Evolutionary conservation across 2,888 invertebrate genomes (phyloP).

Genomic region (Amphimallon solstitiale): DNA sequence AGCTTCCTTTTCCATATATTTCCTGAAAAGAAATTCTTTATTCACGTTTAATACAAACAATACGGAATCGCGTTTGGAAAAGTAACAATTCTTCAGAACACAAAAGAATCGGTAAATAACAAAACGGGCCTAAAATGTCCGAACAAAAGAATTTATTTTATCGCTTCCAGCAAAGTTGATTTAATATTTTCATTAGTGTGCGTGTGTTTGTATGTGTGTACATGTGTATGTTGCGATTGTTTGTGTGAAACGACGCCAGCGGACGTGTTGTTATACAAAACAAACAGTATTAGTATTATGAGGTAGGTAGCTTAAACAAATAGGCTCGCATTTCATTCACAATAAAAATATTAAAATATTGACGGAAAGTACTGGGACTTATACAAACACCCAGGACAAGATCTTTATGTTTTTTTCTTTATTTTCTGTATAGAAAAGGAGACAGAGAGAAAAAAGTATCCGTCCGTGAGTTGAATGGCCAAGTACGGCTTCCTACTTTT

Average conservation of each 20-base stretch:
- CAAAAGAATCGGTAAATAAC: constrained; percentile 4
- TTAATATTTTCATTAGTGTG: constrained; percentile 1
- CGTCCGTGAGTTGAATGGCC: constrained; percentile 12
- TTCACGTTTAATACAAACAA: too few species aligned
- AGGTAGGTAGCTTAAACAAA: constrained; percentile 8
- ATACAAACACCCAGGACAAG: background rate
- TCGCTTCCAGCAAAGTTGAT: background rate
- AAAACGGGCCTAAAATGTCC: background rate
- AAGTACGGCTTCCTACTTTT: constrained; percentile 7
- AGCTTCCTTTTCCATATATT: too few species aligned
- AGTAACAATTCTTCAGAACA: constrained; percentile 1
- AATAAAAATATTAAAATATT: constrained; percentile 28
- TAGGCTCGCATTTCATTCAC: background rate
- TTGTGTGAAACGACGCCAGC: too few species aligned
- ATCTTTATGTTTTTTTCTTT: background rate
- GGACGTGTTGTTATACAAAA: background rate
- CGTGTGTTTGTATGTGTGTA: too few species aligned
- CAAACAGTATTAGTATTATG: constrained; percentile 20
- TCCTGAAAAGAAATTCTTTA: too few species aligned
- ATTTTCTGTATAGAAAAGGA: constrained; percentile 5
- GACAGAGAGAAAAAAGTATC: background rate
- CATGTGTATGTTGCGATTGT: too few species aligned
- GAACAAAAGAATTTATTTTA: constrained; percentile 5
- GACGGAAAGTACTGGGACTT: background rate
- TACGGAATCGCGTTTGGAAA: background rate